Conservation (phyloP, 2,888 invertebrate genomes). For the Campaea margaritaria region DNA sequence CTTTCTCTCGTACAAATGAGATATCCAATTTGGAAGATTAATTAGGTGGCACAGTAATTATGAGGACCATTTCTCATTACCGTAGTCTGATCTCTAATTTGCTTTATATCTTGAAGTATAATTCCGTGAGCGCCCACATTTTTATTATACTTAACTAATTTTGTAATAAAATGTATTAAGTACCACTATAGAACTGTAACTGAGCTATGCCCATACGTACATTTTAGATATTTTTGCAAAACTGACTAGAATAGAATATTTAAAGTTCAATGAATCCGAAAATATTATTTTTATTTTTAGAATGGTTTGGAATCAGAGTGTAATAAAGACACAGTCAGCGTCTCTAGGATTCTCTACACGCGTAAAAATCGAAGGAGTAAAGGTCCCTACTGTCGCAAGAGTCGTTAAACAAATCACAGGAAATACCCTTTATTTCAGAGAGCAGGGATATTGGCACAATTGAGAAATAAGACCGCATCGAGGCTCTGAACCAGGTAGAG, state of each 20-base stretch:
- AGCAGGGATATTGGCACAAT: slow-evolving; percentile 52
- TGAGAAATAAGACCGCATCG: slow-evolving; percentile 49
- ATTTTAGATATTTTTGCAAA: too few relatives aligned
- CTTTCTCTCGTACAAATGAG: slow-evolving; percentile 14
- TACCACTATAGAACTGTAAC: neutral
- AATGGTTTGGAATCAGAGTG: neutral
- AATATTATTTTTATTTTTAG: neutral
- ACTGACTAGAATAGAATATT: too few relatives aligned
- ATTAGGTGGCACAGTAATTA: slow-evolving; percentile 19
- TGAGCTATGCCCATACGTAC: neutral
- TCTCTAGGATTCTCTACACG: neutral
- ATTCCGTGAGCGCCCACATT: slow-evolving; percentile 11
- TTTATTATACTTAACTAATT: neutral
- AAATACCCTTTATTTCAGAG: slow-evolving; percentile 49
- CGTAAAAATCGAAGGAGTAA: slow-evolving; percentile 15
- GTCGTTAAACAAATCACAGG: slow-evolving; percentile 61
- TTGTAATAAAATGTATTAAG: neutral
- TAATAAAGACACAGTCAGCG: neutral
- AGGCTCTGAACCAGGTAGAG: slow-evolving; percentile 22
- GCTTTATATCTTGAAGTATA: slow-evolving; percentile 5
- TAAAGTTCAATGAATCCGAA: too few relatives aligned
- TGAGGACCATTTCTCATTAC: slow-evolving; percentile 13
- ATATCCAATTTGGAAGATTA: slow-evolving; percentile 22
- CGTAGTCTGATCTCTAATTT: slow-evolving; percentile 9
- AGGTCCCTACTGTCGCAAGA: slow-evolving; percentile 46